Conservation (phyloP, 2,113 vertebrate species). For the Forbesichthys agassizii region DNA sequence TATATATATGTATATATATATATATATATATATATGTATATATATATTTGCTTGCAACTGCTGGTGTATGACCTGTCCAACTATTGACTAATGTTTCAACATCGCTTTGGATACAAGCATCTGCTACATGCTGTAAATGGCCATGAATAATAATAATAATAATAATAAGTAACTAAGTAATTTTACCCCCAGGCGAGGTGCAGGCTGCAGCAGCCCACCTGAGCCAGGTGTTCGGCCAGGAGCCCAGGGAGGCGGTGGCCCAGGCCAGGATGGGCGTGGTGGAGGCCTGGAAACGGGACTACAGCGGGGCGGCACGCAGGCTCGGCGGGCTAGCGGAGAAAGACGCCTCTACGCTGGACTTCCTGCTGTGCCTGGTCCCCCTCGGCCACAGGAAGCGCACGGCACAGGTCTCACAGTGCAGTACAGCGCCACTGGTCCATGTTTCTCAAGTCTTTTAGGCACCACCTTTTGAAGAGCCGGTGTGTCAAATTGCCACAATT, state of each 20-base stretch:
- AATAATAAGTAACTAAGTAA: too few species aligned
- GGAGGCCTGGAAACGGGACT: slow-evolving; percentile 77
- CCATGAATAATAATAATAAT: too few species aligned
- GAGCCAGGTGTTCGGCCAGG: slow-evolving; percentile 73
- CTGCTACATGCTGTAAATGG: too few species aligned
- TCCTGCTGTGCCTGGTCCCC: slow-evolving; percentile 80
- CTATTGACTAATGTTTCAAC: too few species aligned
- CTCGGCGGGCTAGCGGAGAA: slow-evolving; percentile 81
- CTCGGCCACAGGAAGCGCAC: slow-evolving; percentile 71
- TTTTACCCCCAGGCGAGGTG: slow-evolving; percentile 61
- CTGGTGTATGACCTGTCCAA: too few species aligned
- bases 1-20: too few species aligned
- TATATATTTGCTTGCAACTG: too few species aligned
- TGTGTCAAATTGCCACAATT: too few species aligned
- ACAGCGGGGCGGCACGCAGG: slow-evolving; percentile 64
- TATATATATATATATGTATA: too few species aligned
- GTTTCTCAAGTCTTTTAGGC: background rate
- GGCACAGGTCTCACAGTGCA: slow-evolving; percentile 77
- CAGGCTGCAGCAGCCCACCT: slow-evolving; percentile 78
- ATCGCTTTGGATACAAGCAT: too few species aligned
- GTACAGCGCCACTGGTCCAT: background rate
- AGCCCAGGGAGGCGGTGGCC: slow-evolving; percentile 71
- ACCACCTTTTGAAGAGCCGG: too few species aligned
- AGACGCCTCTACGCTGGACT: slow-evolving; percentile 73
- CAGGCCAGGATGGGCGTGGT: slow-evolving; percentile 83